A percentile compares a stretch with the other conserved stretches of the same genome.
phyloP scores from a whole-genome alignment of 2,888 invertebrate species.

The Apodemia zela region DNA sequence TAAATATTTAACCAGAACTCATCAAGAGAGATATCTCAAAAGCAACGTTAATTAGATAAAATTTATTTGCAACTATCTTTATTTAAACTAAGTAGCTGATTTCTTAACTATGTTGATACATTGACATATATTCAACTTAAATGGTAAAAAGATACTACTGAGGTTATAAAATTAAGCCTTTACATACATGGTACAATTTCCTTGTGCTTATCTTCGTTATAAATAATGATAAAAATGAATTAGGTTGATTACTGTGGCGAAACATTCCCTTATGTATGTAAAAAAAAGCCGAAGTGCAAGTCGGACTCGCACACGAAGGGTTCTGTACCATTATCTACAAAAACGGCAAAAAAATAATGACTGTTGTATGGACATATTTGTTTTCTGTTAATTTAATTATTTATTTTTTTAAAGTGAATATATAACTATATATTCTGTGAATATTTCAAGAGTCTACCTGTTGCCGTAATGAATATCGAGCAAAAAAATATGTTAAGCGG shows the following conservation, averaged over 20 bases:
- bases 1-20: background rate
- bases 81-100: conserved; percentile 15
- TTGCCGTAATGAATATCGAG: too few species aligned
- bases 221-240: conserved; percentile 5
- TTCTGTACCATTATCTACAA: too few species aligned
- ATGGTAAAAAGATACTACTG: conserved; percentile 4
- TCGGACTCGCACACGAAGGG: too few species aligned
- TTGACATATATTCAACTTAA: conserved; percentile 13
- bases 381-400: too few species aligned
- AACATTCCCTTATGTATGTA: background rate
- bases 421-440: too few species aligned
- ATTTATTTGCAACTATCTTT: conserved; percentile 12
- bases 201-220: background rate
- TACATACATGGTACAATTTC: background rate
- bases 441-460: too few species aligned
- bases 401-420: too few species aligned
- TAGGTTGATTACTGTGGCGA: background rate
- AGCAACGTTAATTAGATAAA: background rate
- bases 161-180: conserved; percentile 12
- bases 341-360: too few species aligned
- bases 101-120: conserved; percentile 7
- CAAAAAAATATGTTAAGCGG: too few species aligned
- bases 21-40: background rate
- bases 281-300: background rate
- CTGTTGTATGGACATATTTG: too few species aligned